Evolutionary conservation across 2,797 vertebrate species (phyloP).

Genomic region (Malacoraja senta): DNA sequence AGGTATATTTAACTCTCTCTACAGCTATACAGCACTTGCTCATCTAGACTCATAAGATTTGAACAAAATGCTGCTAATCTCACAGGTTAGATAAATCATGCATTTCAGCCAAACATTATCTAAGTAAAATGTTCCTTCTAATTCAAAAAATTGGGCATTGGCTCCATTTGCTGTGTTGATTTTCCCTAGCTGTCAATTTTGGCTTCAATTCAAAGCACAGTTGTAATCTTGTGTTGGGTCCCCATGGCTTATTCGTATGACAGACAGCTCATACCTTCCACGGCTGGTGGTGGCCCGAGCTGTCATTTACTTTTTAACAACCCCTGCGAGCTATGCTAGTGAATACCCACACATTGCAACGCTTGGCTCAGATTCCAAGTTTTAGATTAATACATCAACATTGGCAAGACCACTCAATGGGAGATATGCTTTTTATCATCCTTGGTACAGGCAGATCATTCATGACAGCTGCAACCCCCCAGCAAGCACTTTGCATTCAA

Average conservation of each 20-base stretch:
- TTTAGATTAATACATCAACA: conserved; percentile 33
- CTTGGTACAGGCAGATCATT: not conserved
- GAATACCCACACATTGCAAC: not conserved
- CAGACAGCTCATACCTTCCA: not conserved
- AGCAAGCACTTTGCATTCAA: not conserved
- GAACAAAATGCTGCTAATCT: not conserved
- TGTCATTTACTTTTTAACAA: conserved; percentile 7
- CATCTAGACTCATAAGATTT: not conserved
- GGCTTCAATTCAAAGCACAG: not conserved
- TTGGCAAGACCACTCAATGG: not conserved
- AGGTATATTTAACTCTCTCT: no score
- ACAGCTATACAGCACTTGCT: not conserved
- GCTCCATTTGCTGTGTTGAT: not conserved
- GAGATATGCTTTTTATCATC: conserved; percentile 13
- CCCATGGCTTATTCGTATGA: not conserved
- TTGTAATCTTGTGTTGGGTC: not conserved
- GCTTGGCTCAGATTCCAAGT: conserved; percentile 1
- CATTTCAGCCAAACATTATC: not conserved
- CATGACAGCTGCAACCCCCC: not conserved
- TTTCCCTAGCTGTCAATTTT: not conserved
- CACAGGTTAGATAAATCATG: not conserved
- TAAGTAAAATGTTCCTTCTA: not conserved
- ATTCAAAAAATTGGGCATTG: not conserved
- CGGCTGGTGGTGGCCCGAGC: not conserved
- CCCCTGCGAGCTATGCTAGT: not conserved